phyloP scores from a whole-genome alignment of 2,797 vertebrate species.

The Clamator glandarius region DNA sequence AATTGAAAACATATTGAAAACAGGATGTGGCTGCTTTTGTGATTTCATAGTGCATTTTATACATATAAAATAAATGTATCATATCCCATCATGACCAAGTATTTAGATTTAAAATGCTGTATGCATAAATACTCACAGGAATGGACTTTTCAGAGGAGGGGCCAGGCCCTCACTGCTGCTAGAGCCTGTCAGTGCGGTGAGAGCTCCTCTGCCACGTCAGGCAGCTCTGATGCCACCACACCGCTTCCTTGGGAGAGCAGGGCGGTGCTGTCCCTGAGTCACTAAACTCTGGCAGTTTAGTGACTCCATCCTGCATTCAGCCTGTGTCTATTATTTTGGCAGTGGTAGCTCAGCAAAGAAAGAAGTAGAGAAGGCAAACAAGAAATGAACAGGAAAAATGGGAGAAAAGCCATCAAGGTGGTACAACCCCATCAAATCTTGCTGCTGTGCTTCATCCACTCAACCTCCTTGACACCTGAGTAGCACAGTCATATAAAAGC shows the following conservation, averaged over 20 bases:
- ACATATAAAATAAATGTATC: neutral
- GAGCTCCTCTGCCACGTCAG: accelerated
- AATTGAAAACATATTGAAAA: neutral
- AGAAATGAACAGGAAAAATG: neutral
- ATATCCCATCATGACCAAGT: neutral
- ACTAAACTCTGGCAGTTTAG: neutral
- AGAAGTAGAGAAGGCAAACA: neutral
- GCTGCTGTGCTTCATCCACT: neutral
- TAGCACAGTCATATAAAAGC: neutral
- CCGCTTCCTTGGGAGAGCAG: neutral
- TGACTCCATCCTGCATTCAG: neutral
- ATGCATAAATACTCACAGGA: neutral
- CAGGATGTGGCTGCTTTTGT: neutral
- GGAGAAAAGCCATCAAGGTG: neutral
- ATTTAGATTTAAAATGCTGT: neutral
- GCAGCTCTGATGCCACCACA: neutral
- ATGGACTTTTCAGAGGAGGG: neutral
- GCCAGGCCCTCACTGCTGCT: neutral
- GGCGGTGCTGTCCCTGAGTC: neutral
- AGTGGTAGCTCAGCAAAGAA: neutral
- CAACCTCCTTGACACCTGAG: neutral
- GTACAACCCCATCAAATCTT: neutral
- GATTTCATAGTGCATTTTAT: neutral
- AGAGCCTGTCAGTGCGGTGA: accelerated
- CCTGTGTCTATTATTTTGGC: neutral